Evolutionary conservation across 2,888 invertebrate species (phyloP), one percentile per base, ranked within the genome.

Genomic region (Anthoptus insignis): DNA sequence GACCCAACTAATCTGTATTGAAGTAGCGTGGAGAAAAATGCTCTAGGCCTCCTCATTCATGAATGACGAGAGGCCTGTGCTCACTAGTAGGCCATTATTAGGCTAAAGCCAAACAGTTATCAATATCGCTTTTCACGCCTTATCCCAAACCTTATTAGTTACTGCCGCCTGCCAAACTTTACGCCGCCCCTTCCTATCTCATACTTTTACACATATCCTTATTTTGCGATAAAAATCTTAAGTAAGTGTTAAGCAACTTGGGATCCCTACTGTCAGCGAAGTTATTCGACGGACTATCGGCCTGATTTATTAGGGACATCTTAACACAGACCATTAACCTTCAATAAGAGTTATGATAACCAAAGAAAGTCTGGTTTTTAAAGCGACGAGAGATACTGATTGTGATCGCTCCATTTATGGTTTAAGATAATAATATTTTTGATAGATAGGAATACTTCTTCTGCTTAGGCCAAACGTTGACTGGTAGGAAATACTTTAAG

Each of bases 261-360:
- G 9, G 47, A 19, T 37, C 61, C 24, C 47, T 56, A 29, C 39
- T 39, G 49, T 49, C 49, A 56, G 63, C 63, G 19, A 49, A 49
- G 37, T 49, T 56, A 56, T 53, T 56, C 42, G 27, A 8, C 54
- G 29, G 54, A 39, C 49, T 56, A 56, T 56, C 49, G 19, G 24
- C 27, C 34, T 56, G 63, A 63, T 63, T 63, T 63, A 63, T 63
- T 63, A 56, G 27, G 19, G 49, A 37, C 54, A 49, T 47, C 47
- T 56, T 47, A 61, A 49, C 14, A 53, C 61, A 56, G 34, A 1
- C 54, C 61, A 61, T 61, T 61, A 47, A 56, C 47, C 47, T 56
- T 56, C 54, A 61, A 61, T 61, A 61, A 47, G 34, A 49, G 39
- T 50, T 34, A 53, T 47, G 56, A 47, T 39, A 63, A 39, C n/a